phyloP scores from a whole-genome alignment of 2,113 vertebrate genomes.

The Callipepla californica region DNA sequence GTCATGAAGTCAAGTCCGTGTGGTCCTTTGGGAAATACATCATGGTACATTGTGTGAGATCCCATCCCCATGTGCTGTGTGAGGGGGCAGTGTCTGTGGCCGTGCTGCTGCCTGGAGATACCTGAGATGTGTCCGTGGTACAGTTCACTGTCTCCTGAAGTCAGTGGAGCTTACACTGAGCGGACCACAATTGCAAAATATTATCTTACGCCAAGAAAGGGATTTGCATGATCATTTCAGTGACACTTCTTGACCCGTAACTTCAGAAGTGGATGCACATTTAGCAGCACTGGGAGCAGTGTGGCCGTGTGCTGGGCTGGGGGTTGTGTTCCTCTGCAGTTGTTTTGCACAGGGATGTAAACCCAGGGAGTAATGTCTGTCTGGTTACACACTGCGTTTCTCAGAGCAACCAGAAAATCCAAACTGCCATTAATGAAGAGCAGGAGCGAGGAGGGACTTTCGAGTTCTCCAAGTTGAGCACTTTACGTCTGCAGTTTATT shows the following conservation, averaged over 20 bases:
- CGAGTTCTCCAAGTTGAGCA: background rate
- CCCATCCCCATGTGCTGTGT: background rate
- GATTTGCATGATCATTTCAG: constrained; percentile 16
- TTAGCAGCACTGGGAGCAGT: background rate
- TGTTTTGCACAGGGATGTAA: constrained; percentile 51
- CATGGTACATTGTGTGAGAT: background rate
- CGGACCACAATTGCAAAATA: constrained; percentile 70
- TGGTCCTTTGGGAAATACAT: background rate
- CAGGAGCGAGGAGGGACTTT: background rate
- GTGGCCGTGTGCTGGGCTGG: constrained; percentile 7
- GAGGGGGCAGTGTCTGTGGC: constrained; percentile 19
- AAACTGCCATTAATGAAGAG: constrained; percentile 35
- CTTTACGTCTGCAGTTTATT: constrained; percentile 3
- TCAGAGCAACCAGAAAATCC: constrained; percentile 34
- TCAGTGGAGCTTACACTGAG: constrained; percentile 66
- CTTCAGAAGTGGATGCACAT: background rate
- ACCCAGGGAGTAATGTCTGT: constrained; percentile 20
- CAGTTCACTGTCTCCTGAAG: constrained; percentile 47
- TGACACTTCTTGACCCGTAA: constrained; percentile 23
- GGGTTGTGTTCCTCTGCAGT: constrained; percentile 37
- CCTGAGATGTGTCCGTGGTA: background rate
- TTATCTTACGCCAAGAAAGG: constrained; percentile 8
- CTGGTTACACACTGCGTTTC: background rate
- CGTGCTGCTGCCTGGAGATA: constrained; percentile 59
- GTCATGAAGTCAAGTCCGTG: background rate